Conservation (phyloP, 1,140 invertebrate species). For the Drosophila saltans region DNA sequence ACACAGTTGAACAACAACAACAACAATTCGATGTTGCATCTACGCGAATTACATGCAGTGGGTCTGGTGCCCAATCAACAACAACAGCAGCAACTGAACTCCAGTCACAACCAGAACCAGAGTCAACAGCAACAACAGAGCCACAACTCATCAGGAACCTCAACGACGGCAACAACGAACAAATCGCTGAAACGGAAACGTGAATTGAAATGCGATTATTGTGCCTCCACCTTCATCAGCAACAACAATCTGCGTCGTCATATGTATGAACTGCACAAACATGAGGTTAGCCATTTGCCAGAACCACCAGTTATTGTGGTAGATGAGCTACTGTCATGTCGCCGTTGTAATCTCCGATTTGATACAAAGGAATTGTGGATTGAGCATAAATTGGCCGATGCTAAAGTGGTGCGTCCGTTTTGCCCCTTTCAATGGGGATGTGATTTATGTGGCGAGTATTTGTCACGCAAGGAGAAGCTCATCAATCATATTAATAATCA, state of each 20-base stretch:
- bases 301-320: slow-evolving; percentile 70
- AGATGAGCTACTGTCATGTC: slow-evolving; percentile 65
- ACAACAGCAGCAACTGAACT: slow-evolving; percentile 42
- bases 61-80: slow-evolving; percentile 77
- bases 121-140: slow-evolving; percentile 42
- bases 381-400: slow-evolving; percentile 79
- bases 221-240: slow-evolving; percentile 81
- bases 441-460: slow-evolving; percentile 79
- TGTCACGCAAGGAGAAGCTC: slow-evolving; percentile 82
- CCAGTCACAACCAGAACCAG: slow-evolving; percentile 40
- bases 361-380: slow-evolving; percentile 76
- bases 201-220: slow-evolving; percentile 81
- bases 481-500: slow-evolving; percentile 82
- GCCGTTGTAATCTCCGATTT: slow-evolving; percentile 69
- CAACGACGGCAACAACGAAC: slow-evolving; percentile 35
- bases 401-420: slow-evolving; percentile 71
- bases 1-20: slow-evolving; percentile 72
- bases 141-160: slow-evolving; percentile 31
- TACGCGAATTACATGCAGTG: slow-evolving; percentile 81
- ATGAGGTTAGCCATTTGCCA: slow-evolving; percentile 72
- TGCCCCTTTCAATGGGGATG: slow-evolving; percentile 83
- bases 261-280: slow-evolving; percentile 81
- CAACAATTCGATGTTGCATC: slow-evolving; percentile 70
- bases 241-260: slow-evolving; percentile 82
- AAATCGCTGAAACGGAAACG: slow-evolving; percentile 78